Base-by-base conservation (phyloP, 2,113 vertebrate genomes). In the Neomonachus schauinslandi region DNA sequence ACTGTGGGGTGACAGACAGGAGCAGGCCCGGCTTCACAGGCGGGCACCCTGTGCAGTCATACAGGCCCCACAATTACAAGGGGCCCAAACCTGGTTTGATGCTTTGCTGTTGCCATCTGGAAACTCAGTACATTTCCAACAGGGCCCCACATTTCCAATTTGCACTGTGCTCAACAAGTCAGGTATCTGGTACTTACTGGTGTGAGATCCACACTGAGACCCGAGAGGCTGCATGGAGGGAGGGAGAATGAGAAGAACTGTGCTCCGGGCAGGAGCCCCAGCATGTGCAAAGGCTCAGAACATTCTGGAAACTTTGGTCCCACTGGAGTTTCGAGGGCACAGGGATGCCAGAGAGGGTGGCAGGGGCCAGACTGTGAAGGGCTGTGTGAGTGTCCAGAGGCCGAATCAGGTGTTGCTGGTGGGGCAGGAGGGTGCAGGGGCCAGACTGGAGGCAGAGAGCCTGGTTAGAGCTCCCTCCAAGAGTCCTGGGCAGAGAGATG, bases 291-390 rank as follows among this genome's bases (percentile, higher is more conserved):
- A 95, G 84, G 39, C 59, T 22, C 6, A 12, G 87, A 65, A 72
- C 86, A 33, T 72, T 72, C 72, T 61, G n/a, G 87, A 82, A 92
- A 55, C 21, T 81, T 72, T 74, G 57, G 55, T 90, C 63, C 51
- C 42, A 9, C 33, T 83, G 81, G 77, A 74, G 28, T 19, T 7
- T 39, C 5, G 42, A 74, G n/a, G 82, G 39, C 6, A 76, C 26
- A 42, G 22, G 24, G 83, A 36, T 82, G 65, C 53, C 80, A 49
- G 53, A 63, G 77, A 89, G 74, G 49, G 53, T 46, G 69, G 67
- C 22, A 7, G 74, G 19, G 76, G 46, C n/a, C 84, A 76, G 84
- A 42, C 57, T 49, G 21, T 4, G 49, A 87, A 91, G 42, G 12
- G 28, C 22, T 10, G 8, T 28, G 26, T 0, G 24, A 14, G 72